Percentiles rank a stretch among this genome's conserved stretches.
Conservation (phyloP, 2,797 vertebrate species). For the Gymnocypris eckloni region DNA sequence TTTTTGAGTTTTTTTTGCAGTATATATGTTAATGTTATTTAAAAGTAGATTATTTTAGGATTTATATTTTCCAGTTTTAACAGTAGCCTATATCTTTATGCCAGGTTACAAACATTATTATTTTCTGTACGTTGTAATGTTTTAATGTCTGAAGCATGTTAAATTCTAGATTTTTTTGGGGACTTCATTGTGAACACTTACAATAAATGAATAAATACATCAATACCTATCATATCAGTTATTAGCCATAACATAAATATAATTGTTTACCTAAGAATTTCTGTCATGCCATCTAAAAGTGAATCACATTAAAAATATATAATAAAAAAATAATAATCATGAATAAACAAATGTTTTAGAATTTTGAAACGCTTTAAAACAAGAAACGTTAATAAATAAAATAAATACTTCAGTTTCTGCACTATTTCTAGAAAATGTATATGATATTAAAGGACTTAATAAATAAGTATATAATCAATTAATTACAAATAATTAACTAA, state of each 20-base stretch:
- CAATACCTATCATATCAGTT: not conserved
- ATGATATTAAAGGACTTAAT: not conserved
- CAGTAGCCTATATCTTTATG: not conserved
- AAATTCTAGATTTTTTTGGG: not conserved
- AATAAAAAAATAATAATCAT: not conserved
- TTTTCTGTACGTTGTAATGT: not conserved
- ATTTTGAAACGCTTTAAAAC: not conserved
- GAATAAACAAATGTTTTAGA: not conserved
- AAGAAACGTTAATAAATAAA: not conserved
- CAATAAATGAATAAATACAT: not conserved
- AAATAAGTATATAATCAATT: not conserved
- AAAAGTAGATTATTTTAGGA: not conserved
- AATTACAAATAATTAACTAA: not conserved
- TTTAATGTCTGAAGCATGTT: not conserved
- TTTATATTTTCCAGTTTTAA: not conserved
- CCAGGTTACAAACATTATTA: not conserved
- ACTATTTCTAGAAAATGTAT: not conserved
- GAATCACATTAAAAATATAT: not conserved
- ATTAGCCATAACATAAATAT: not conserved
- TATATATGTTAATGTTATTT: not conserved
- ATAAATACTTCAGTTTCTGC: not conserved
- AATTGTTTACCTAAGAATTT: not conserved
- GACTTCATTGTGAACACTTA: not conserved
- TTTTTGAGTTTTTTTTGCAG: not conserved
- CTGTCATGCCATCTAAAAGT: conserved; percentile 1